A percentile compares a stretch with the other conserved stretches of the same genome.
These are phyloP conservation scores for Brachyptera risi DNA, from an alignment of 2,888 invertebrate species.

Conservation along the genomic window DNA sequence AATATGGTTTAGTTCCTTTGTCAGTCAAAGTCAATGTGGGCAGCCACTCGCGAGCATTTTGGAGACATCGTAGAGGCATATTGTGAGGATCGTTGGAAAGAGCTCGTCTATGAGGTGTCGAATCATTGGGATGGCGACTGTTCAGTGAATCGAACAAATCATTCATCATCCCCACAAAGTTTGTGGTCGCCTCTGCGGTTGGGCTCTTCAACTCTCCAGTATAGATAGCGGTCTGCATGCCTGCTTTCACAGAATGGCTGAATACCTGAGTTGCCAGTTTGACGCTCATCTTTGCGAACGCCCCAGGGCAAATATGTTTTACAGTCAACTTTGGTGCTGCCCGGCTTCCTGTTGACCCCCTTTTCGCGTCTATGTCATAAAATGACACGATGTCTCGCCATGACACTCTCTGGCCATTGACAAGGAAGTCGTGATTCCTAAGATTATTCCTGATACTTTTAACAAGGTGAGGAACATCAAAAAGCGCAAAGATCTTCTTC, in stretches of 20 bases:
- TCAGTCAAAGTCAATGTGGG: neutral
- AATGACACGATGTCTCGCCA: slow-evolving; percentile 28
- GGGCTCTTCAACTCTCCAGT: neutral
- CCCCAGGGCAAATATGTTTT: slow-evolving; percentile 33
- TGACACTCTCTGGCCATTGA: slow-evolving; percentile 23
- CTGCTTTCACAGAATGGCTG: slow-evolving; percentile 34
- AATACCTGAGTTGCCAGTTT: slow-evolving; percentile 36
- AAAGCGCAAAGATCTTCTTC: slow-evolving; percentile 33
- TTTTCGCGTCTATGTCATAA: slow-evolving; percentile 12
- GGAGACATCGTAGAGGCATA: neutral
- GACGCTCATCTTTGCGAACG: slow-evolving; percentile 36
- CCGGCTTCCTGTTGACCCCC: slow-evolving; percentile 30
- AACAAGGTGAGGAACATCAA: slow-evolving; percentile 34
- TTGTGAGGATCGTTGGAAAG: slow-evolving; percentile 27
- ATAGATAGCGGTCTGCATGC: neutral
- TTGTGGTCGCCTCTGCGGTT: neutral
- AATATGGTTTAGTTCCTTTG: slow-evolving; percentile 31
- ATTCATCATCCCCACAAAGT: slow-evolving; percentile 3
- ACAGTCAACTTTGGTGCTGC: slow-evolving; percentile 36
- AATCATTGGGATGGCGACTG: neutral
- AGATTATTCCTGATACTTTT: slow-evolving; percentile 35
- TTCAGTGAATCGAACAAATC: slow-evolving; percentile 4
- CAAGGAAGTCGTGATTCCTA: slow-evolving; percentile 26
- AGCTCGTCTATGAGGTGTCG: slow-evolving; percentile 5
- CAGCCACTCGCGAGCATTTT: neutral